A percentile compares a stretch with the other conserved stretches of the same genome.
Evolutionary conservation across 2,888 invertebrate species (phyloP).

Genomic region (Bursaphelenchus okinawaensis): DNA sequence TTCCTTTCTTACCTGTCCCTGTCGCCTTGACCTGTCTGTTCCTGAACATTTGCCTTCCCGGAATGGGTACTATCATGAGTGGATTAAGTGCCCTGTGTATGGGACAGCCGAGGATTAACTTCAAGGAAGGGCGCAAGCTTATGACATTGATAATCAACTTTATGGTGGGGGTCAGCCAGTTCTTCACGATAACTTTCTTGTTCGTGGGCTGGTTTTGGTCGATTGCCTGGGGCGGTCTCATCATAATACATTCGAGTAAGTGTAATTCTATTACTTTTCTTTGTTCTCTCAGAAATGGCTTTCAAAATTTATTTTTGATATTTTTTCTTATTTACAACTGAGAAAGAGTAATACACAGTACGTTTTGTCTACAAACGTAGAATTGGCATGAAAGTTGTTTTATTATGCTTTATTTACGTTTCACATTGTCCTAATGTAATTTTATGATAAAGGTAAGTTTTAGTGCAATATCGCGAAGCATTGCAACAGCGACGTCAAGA

Average conservation of each 20-base stretch:
- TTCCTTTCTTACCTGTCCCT: constrained; percentile 79
- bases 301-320: no score
- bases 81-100: constrained; percentile 81
- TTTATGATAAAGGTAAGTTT: background rate
- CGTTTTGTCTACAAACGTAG: no score
- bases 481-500: constrained; percentile 51
- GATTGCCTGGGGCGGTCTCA: constrained; percentile 91
- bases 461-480: constrained; percentile 58
- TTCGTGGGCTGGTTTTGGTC: constrained; percentile 85
- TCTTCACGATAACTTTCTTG: constrained; percentile 89
- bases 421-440: no score
- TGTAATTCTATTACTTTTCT: background rate
- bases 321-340: background rate
- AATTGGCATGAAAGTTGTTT: no score
- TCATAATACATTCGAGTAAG: constrained; percentile 82
- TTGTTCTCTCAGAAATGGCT: background rate
- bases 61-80: constrained; percentile 78
- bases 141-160: constrained; percentile 72
- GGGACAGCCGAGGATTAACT: constrained; percentile 79
- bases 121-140: constrained; percentile 62
- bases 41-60: constrained; percentile 74
- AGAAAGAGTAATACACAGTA: no score
- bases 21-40: constrained; percentile 81
- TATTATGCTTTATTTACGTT: no score
- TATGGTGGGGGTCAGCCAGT: constrained; percentile 78